Conservation (phyloP, 2,113 vertebrate genomes). For the Nanger granti region DNA sequence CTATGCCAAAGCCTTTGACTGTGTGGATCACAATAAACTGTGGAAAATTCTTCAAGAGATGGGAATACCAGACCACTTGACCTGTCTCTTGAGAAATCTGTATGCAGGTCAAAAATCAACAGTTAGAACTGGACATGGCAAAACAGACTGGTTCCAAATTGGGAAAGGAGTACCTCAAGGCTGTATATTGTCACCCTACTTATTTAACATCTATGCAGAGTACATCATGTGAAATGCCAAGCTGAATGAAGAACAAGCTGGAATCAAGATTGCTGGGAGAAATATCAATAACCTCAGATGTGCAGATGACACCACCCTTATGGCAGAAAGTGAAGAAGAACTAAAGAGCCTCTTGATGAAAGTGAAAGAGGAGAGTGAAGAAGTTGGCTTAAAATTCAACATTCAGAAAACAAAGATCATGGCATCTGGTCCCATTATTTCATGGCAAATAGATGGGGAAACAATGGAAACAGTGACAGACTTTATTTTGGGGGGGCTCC, state of each 20-base stretch:
- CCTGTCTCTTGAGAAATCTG: neutral
- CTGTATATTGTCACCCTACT: neutral
- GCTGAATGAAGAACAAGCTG: neutral
- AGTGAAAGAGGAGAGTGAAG: neutral
- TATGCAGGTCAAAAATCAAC: neutral
- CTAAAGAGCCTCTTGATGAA: neutral
- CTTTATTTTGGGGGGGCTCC: fast-evolving
- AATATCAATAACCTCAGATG: neutral
- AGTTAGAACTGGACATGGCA: neutral
- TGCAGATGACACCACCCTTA: neutral
- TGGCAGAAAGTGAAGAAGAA: neutral
- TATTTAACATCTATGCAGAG: neutral
- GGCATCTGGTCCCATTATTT: neutral
- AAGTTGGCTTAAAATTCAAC: neutral
- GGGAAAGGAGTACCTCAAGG: neutral
- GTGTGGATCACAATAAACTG: neutral
- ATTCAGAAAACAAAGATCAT: neutral
- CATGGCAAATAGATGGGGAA: neutral
- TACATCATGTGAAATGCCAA: neutral
- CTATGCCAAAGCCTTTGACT: neutral
- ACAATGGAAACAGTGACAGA: neutral
- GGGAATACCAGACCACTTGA: neutral
- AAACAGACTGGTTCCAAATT: neutral
- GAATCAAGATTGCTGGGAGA: neutral
- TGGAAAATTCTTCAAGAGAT: neutral